Conservation (phyloP, 35 echinoderm and acorn worm species). For the Ptychodera flava region DNA sequence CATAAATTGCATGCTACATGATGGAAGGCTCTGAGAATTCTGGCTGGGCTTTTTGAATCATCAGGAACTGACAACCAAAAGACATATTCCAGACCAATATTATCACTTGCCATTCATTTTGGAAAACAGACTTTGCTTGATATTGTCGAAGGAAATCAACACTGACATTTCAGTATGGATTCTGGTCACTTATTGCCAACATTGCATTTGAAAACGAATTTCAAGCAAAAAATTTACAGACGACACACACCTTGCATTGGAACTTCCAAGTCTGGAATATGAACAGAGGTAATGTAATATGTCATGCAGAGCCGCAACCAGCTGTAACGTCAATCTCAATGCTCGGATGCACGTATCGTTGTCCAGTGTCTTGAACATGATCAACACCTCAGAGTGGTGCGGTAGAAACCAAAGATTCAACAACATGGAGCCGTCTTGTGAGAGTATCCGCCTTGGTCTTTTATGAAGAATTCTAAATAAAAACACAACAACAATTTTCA, state of each 20-base stretch:
- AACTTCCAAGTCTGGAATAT: conserved; percentile 93
- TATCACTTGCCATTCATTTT: too few species aligned
- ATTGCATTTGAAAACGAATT: too few species aligned
- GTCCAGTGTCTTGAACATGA: conserved; percentile 91
- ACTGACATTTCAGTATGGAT: too few species aligned
- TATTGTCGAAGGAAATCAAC: too few species aligned
- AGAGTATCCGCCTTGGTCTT: conserved; percentile 75
- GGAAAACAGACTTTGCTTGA: too few species aligned
- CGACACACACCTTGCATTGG: conserved; percentile 71
- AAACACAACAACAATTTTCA: conserved; percentile 11
- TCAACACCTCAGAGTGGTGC: conserved; percentile 82
- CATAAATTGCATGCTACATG: too few species aligned
- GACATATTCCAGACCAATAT: too few species aligned
- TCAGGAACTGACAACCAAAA: too few species aligned
- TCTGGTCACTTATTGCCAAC: too few species aligned
- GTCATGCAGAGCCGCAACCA: conserved; percentile 76
- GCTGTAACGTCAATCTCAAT: conserved; percentile 38
- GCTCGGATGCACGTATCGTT: conserved; percentile 67
- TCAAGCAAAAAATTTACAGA: too few species aligned
- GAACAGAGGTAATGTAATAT: conserved; percentile 93
- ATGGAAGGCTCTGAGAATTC: too few species aligned
- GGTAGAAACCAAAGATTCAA: conserved; percentile 96
- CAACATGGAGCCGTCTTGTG: conserved; percentile 62
- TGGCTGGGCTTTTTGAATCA: too few species aligned
- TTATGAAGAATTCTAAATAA: conserved; percentile 65